Percentiles rank a stretch among this genome's conserved stretches.
Evolutionary conservation across 2,113 vertebrate genomes (phyloP).

Genomic region (Leptodactylus fuscus): DNA sequence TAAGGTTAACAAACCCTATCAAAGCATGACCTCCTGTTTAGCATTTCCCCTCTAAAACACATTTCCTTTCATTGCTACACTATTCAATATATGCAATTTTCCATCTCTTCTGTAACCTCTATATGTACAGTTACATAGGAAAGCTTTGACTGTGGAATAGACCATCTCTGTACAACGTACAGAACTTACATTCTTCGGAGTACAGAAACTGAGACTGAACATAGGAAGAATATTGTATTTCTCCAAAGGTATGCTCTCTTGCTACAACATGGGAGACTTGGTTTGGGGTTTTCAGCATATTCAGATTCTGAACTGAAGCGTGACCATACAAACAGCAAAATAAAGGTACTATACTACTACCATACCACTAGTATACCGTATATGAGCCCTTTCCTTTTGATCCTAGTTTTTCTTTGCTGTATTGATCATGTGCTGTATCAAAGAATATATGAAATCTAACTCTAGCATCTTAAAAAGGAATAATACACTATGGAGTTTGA

Average conservation of each 20-base stretch:
- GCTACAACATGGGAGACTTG: neutral
- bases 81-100: slow-evolving; percentile 17
- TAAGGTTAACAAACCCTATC: neutral
- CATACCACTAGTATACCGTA: neutral
- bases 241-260: neutral
- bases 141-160: neutral
- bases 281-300: neutral
- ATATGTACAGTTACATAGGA: neutral
- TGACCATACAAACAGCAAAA: neutral
- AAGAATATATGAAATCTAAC: no score
- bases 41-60: slow-evolving; percentile 40
- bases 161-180: neutral
- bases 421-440: neutral
- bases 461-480: no score
- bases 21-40: slow-evolving; percentile 41
- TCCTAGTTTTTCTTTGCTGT: neutral
- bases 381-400: neutral
- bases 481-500: no score
- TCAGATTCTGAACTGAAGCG: neutral
- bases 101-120: neutral
- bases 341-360: neutral
- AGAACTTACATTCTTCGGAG: neutral
- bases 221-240: neutral
- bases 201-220: neutral
- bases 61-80: slow-evolving; percentile 29